Evolutionary conservation across 92 coral and sea anemone species (phyloP), one percentile per base, ranked within the genome.

Genomic region (Actinernus sp.): DNA sequence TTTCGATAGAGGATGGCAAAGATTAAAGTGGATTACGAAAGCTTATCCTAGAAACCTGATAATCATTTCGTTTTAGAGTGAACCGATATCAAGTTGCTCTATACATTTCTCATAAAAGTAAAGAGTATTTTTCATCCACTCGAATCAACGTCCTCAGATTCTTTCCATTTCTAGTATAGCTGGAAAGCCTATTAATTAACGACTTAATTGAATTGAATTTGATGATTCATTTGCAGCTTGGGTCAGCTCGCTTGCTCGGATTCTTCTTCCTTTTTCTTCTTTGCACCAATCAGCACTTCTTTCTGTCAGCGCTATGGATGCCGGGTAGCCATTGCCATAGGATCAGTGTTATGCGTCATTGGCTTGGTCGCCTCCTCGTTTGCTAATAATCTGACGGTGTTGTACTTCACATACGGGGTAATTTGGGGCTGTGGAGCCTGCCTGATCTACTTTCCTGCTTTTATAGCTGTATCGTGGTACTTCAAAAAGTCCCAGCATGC

Each of bases 241-340:
- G 75, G 75, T 67, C 2, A 32, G 48, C 31, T 51, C 62, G 2
- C 63, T 67, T 2, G 31, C 75, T 20, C n/a, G n/a, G n/a, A n/a
- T n/a, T 38, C 62, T 5, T 67, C 75, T 0, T 38, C 51, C 0
- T 17, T 53, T 34, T 68, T 51, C 63, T 44, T 68, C 11, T 68
- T 52, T 19, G 75, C 75, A 5, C 75, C 75, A 41, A 31, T 68
- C 23, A 53, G 63, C 12, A 68, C 75, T 0, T 55, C 26, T 13
- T n/a, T 39, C 38, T 68, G 75, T 39, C 50, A 37, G 20, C 62
- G 75, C 3, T 51, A 33, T 66, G 74, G 74, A 12, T 27, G 61
- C 4, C 29, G 74, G 19, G 7, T 16, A 16, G 38, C 74, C 19
- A 37, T 68, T 9, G n/a, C 53, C 30, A 8, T 68, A 3, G 75